Percentiles rank a stretch among this genome's conserved stretches.
These are phyloP conservation scores for Oceanodroma leucorhoa DNA, from an alignment of 2,797 vertebrate genomes.

Conservation along the genomic window DNA sequence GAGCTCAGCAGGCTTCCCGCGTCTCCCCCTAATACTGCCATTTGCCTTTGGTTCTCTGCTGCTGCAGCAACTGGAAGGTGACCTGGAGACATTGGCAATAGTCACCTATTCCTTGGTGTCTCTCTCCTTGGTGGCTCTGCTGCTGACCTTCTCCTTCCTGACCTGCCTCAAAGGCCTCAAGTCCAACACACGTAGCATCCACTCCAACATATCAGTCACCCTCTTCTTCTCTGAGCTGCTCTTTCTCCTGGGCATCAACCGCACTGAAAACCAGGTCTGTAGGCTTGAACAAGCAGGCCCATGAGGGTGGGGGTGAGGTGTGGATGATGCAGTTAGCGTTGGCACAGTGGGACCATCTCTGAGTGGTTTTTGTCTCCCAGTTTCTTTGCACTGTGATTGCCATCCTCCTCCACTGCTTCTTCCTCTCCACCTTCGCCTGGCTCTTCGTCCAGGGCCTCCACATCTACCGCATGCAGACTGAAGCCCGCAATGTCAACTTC, in stretches of 20 bases:
- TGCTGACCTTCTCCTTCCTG: constrained; percentile 88
- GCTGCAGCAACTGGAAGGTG: constrained; percentile 91
- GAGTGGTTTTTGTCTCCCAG: constrained; percentile 70
- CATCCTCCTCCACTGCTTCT: constrained; percentile 97
- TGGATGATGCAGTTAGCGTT: neutral
- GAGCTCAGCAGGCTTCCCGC: neutral
- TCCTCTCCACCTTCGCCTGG: constrained; percentile 96
- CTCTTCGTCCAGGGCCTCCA: constrained; percentile 96
- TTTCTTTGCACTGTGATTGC: constrained; percentile 95
- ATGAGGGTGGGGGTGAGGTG: rapidly evolving
- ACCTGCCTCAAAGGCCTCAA: constrained; percentile 93
- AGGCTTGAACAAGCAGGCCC: neutral
- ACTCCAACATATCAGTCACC: constrained; percentile 90
- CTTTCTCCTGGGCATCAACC: constrained; percentile 92
- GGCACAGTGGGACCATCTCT: neutral
- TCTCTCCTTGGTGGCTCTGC: constrained; percentile 87
- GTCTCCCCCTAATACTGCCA: neutral
- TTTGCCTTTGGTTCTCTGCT: constrained; percentile 41
- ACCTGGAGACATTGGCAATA: constrained; percentile 90
- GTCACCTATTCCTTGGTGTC: constrained; percentile 90
- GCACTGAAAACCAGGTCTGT: constrained; percentile 93
- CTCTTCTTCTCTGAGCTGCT: constrained; percentile 92
- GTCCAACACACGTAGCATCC: constrained; percentile 94
- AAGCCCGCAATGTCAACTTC: constrained; percentile 93
- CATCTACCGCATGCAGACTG: constrained; percentile 97